Evolutionary conservation across 2,113 vertebrate species (phyloP).

Genomic region (Euleptes europaea): DNA sequence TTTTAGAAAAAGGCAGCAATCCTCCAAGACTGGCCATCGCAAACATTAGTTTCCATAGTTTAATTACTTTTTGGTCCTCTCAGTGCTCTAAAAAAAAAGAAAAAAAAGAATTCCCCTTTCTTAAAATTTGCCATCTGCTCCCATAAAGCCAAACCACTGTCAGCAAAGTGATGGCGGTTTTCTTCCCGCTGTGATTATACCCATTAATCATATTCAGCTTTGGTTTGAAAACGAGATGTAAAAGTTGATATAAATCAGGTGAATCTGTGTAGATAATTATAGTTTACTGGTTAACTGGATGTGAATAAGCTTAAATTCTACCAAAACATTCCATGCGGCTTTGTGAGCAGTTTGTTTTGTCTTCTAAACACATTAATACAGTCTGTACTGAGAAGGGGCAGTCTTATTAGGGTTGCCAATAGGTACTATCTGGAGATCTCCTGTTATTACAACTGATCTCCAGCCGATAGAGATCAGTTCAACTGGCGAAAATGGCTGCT

Average conservation of each 20-base stretch:
- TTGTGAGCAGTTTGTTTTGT: constrained; percentile 28
- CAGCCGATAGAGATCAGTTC: no score
- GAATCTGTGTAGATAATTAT: constrained; percentile 56
- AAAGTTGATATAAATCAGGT: constrained; percentile 62
- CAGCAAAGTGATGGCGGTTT: constrained; percentile 52
- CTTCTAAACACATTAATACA: background rate
- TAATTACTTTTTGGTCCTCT: background rate
- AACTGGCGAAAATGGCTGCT: no score
- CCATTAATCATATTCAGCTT: constrained; percentile 66
- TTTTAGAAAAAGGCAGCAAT: no score
- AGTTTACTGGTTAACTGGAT: constrained; percentile 60
- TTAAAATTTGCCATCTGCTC: constrained; percentile 1
- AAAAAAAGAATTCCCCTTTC: background rate
- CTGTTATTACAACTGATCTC: no score
- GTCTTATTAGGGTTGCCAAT: no score
- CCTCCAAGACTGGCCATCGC: background rate
- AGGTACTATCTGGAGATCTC: no score
- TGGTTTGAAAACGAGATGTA: constrained; percentile 60
- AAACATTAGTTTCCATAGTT: no score
- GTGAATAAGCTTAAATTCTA: constrained; percentile 59
- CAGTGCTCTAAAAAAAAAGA: no score
- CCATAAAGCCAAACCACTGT: constrained; percentile 54
- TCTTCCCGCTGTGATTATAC: constrained; percentile 42
- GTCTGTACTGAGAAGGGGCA: no score
- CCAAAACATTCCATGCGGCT: constrained; percentile 56